phyloP scores from a whole-genome alignment of 1,140 invertebrate species.

The Trachelipus rathkii region DNA sequence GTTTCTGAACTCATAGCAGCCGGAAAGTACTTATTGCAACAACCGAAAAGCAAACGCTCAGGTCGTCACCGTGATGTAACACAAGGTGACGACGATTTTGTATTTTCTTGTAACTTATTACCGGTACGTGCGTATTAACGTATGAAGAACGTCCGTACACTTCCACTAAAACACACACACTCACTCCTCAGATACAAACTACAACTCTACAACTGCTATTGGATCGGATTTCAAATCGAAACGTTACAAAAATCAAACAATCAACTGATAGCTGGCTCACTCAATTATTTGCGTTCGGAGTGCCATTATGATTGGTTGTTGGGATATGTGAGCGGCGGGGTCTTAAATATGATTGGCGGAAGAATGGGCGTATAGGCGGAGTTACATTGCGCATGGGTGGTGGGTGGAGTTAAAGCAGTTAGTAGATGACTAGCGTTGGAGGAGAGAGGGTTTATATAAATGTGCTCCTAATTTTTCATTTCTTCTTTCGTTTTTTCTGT shows the following conservation, averaged over 20 bases:
- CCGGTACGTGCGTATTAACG: constrained; percentile 5
- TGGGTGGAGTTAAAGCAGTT: background rate
- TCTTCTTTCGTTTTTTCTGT: background rate
- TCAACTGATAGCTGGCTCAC: constrained; percentile 47
- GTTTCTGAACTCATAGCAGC: constrained; percentile 43
- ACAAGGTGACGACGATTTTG: background rate
- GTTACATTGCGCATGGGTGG: constrained; percentile 5
- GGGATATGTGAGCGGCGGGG: constrained; percentile 22
- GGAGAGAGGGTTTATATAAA: background rate
- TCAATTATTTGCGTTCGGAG: constrained; percentile 47
- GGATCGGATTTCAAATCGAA: constrained; percentile 47
- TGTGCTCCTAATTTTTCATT: background rate
- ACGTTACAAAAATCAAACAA: constrained; percentile 47
- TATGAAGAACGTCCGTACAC: constrained; percentile 38
- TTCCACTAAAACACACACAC: constrained; percentile 46
- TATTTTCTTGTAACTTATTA: background rate
- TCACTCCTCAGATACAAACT: constrained; percentile 46
- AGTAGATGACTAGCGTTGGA: background rate
- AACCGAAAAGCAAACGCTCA: background rate
- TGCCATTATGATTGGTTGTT: constrained; percentile 47
- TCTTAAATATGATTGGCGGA: constrained; percentile 1
- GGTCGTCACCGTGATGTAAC: background rate
- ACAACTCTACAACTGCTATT: constrained; percentile 47
- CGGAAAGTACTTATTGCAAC: background rate
- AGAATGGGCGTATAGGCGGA: constrained; percentile 1